Evolutionary conservation across 2,113 vertebrate genomes (phyloP).

Genomic region (Poecilia latipinna): DNA sequence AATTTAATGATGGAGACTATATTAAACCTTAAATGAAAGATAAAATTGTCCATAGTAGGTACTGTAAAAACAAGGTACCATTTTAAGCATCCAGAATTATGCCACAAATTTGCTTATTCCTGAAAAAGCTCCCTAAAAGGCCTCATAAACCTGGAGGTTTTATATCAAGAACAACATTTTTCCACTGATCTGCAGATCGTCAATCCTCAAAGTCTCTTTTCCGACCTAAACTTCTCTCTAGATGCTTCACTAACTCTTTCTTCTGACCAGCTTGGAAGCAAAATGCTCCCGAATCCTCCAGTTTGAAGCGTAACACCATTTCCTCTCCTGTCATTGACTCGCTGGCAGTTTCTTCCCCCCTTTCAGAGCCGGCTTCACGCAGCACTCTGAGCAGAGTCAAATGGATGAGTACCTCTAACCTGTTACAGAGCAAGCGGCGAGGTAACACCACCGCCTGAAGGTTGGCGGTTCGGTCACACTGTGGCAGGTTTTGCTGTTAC

Average conservation of each 20-base stretch:
- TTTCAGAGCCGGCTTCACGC: slow-evolving; percentile 70
- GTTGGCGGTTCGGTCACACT: neutral
- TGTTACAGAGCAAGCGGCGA: slow-evolving; percentile 80
- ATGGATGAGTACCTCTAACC: slow-evolving; percentile 82
- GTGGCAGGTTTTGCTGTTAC: slow-evolving; percentile 52
- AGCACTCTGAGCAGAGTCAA: slow-evolving; percentile 77
- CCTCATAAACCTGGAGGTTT: neutral
- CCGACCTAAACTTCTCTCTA: neutral
- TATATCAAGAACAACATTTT: neutral
- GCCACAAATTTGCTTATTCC: no score
- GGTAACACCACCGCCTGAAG: slow-evolving; percentile 71
- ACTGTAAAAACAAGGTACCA: no score
- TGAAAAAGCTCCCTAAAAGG: no score
- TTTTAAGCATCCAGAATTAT: no score
- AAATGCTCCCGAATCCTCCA: neutral
- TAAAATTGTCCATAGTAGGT: no score
- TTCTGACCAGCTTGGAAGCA: neutral
- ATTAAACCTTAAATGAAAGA: no score
- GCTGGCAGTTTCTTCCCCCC: slow-evolving; percentile 49
- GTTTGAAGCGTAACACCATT: neutral
- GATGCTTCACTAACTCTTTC: neutral
- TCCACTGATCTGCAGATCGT: neutral
- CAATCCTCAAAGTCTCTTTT: neutral
- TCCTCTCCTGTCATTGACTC: slow-evolving; percentile 1
- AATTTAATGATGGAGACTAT: no score